phyloP scores from a whole-genome alignment of 1,140 invertebrate species.

The Telenomus remus region DNA sequence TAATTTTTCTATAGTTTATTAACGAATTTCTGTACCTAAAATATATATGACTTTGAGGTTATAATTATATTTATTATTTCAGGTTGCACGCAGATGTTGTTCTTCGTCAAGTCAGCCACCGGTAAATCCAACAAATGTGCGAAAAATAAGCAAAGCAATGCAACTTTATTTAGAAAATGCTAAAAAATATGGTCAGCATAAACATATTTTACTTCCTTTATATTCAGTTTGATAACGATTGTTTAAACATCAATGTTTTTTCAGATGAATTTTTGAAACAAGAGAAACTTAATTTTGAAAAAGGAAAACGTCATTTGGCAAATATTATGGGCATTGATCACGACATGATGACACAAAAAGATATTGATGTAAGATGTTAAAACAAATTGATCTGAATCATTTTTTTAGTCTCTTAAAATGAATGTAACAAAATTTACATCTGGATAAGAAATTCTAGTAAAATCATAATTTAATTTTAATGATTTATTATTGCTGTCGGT shows the following conservation, averaged over 20 bases:
- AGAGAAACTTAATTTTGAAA: slow-evolving; percentile 88
- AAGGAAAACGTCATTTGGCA: slow-evolving; percentile 95
- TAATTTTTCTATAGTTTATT: no score
- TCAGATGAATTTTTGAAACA: slow-evolving; percentile 89
- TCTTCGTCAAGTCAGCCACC: neutral
- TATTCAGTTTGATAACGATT: no score
- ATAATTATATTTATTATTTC: neutral
- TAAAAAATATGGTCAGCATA: slow-evolving; percentile 80
- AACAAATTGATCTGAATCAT: neutral
- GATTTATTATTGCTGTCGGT: no score
- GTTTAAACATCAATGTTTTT: slow-evolving; percentile 13
- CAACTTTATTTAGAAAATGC: slow-evolving; percentile 89
- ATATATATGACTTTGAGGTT: no score
- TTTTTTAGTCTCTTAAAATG: slow-evolving; percentile 1
- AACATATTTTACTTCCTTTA: slow-evolving; percentile 2
- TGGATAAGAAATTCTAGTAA: no score
- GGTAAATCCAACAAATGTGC: neutral
- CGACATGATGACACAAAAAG: slow-evolving; percentile 89
- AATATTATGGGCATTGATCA: slow-evolving; percentile 98
- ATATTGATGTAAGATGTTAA: slow-evolving; percentile 84
- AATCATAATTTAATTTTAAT: neutral
- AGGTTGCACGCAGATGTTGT: neutral
- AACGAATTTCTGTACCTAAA: no score
- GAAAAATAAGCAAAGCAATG: slow-evolving; percentile 77
- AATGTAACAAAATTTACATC: no score